Percentiles rank a stretch among this genome's conserved stretches.
phyloP scores from a whole-genome alignment of 2,113 vertebrate species.

The Neofelis nebulosa region DNA sequence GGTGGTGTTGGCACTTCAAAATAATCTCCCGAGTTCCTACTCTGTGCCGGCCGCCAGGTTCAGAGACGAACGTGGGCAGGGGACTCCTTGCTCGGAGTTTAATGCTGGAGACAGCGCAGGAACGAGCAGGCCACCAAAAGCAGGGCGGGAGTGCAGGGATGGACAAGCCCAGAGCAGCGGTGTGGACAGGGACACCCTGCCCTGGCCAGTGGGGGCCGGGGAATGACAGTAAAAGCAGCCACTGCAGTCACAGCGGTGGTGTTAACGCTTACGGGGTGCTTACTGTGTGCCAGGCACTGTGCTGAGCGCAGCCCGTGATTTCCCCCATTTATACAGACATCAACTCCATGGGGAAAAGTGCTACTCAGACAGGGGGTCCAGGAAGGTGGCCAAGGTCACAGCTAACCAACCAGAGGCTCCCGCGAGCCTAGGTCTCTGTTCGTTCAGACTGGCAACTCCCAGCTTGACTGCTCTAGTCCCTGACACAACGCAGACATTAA shows the following conservation, averaged over 20 bases:
- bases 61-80: neutral
- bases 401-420: neutral
- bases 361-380: neutral
- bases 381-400: neutral
- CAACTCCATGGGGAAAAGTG: neutral
- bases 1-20: neutral
- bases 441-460: neutral
- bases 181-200: neutral
- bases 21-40: neutral
- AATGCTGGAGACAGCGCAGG: neutral
- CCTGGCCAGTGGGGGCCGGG: neutral
- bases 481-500: neutral
- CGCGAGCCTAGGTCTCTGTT: neutral
- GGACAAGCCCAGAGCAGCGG: neutral
- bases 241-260: accelerated
- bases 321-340: neutral
- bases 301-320: neutral
- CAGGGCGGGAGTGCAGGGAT: accelerated
- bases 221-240: too few species aligned
- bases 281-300: neutral
- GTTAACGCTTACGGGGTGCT: neutral
- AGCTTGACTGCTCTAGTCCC: neutral
- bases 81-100: neutral
- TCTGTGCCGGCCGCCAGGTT: neutral
- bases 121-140: neutral